phyloP scores from a whole-genome alignment of 2,797 vertebrate genomes.

The Helarctos malayanus region DNA sequence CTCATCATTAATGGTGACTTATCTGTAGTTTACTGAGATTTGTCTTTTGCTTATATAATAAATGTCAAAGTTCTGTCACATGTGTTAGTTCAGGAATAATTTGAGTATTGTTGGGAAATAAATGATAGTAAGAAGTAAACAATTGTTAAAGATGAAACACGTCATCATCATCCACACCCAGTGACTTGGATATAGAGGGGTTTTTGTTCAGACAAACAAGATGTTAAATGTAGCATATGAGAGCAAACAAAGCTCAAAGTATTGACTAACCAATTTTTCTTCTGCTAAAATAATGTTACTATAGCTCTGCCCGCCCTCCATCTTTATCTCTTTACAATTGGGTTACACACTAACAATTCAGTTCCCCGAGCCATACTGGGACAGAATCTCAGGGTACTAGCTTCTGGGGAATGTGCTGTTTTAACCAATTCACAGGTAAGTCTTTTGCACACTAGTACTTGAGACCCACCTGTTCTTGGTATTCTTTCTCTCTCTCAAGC shows the following conservation, averaged over 20 bases:
- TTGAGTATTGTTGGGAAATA: background rate
- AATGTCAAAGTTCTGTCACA: background rate
- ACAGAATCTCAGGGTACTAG: background rate
- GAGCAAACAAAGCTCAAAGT: slow-evolving; percentile 44
- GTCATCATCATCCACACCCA: background rate
- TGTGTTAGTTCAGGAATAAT: background rate
- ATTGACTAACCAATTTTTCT: background rate
- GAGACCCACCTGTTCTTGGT: background rate
- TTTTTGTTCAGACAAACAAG: slow-evolving; percentile 58
- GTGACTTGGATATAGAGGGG: background rate
- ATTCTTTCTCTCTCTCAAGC: background rate
- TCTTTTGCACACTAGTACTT: background rate
- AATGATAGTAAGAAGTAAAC: background rate
- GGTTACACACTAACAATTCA: background rate
- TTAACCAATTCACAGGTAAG: background rate
- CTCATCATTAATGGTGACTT: background rate
- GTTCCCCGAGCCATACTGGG: background rate
- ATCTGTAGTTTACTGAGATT: background rate
- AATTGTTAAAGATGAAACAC: slow-evolving; percentile 16
- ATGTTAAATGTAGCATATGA: slow-evolving; percentile 33
- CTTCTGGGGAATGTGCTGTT: background rate
- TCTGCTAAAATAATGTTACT: background rate
- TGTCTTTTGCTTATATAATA: background rate
- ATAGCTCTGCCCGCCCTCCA: background rate
- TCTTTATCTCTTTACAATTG: background rate